Conservation (phyloP, 2,888 invertebrate genomes). For the Cylindroiulus punctatus region DNA sequence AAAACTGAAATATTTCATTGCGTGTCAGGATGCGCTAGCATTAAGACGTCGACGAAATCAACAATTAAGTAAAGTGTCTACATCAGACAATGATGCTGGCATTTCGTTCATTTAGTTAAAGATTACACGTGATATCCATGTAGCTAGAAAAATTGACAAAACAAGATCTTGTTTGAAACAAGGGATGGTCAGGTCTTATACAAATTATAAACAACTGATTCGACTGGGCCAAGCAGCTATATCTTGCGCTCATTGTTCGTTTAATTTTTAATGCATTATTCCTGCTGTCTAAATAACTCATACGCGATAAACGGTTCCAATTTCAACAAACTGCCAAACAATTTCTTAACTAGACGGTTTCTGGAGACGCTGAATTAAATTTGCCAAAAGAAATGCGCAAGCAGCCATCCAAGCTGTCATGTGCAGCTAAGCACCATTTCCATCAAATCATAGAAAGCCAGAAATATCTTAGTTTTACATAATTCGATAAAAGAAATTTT, state of each 20-base stretch:
- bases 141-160: too few relatives aligned
- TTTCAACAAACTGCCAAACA: not conserved
- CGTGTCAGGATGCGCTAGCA: not conserved
- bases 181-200: too few relatives aligned
- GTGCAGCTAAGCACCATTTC: conserved; percentile 5
- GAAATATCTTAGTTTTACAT: conserved; percentile 24
- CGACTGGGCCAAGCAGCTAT: too few relatives aligned
- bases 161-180: too few relatives aligned
- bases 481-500: conserved; percentile 20
- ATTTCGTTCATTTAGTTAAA: too few relatives aligned
- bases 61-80: conserved; percentile 27
- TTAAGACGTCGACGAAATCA: conserved; percentile 22
- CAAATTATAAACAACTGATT: too few relatives aligned
- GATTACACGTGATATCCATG: too few relatives aligned
- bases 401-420: not conserved
- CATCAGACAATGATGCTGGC: not conserved
- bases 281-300: too few relatives aligned
- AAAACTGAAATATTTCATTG: conserved; percentile 29
- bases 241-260: too few relatives aligned
- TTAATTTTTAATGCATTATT: too few relatives aligned
- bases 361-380: not conserved
- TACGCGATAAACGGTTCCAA: too few relatives aligned
- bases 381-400: not conserved
- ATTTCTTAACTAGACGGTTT: not conserved
- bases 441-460: not conserved